Percentiles rank a stretch among this genome's conserved stretches.
Evolutionary conservation across 2,888 invertebrate genomes (phyloP).

Genomic region (Notodonta ziczac): DNA sequence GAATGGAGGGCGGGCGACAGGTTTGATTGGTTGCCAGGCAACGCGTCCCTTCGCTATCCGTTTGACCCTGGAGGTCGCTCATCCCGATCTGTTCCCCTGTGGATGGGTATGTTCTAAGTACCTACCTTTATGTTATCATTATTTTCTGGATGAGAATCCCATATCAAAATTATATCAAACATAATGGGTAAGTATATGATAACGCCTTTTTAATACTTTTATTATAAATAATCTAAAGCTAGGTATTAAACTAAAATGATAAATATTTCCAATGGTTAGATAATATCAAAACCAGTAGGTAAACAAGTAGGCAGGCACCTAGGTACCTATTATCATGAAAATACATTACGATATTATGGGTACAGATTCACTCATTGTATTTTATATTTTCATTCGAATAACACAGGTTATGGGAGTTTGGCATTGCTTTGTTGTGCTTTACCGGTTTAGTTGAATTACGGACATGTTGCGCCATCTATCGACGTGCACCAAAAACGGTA

Average conservation of each 20-base stretch:
- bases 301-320: no score
- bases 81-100: slow-evolving; percentile 40
- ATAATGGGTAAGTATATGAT: no score
- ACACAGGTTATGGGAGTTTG: no score
- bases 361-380: no score
- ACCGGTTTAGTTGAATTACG: background rate
- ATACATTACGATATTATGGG: no score
- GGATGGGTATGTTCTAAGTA: background rate
- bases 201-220: no score
- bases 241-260: no score
- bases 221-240: no score
- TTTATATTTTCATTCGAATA: no score
- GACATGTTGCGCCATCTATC: slow-evolving; percentile 21
- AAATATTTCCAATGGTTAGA: no score
- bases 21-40: slow-evolving; percentile 60
- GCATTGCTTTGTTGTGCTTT: background rate
- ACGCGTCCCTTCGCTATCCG: slow-evolving; percentile 58
- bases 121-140: slow-evolving; percentile 6
- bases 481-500: background rate
- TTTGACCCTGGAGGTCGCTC: slow-evolving; percentile 65
- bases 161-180: background rate
- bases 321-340: no score
- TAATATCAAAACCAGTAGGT: no score
- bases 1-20: slow-evolving; percentile 51
- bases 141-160: slow-evolving; percentile 15